Evolutionary conservation across 2,113 vertebrate genomes (phyloP), one percentile per base, ranked within the genome.

Genomic region (Melanotaenia duboulayi): DNA sequence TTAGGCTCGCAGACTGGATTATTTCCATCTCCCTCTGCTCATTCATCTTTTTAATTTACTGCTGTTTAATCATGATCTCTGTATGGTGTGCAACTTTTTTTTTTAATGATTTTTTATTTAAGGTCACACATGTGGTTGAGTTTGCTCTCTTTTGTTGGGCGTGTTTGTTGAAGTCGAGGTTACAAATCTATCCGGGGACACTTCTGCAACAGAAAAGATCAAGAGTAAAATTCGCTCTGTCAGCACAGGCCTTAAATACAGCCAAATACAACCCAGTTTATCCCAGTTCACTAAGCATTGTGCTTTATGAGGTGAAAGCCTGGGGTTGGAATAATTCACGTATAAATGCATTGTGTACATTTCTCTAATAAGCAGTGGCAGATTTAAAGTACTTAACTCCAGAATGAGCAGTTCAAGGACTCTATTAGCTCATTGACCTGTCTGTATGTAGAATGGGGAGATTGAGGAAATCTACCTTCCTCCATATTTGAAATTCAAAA

Each of bases 181-280:
- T 81, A 83, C 46, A 50, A 51, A 52, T 63, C 28, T 62, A 62
- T 71, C 81, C 24, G 72, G 80, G 76, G 82, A 87, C 48, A 50
- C 25, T 68, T 63, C 64, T 71, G 69, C 60, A 78, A 71, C 11
- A 63, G 57, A 71, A 74, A 13, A 35, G 24, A 81, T 56, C 62
- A 32, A 22, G 20, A 76, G 71, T 65, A 71, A 76, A 87, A 68
- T 65, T 11, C 24, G 71, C 65, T 24, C 1, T 70, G 66, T 82
- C 69, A 70, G 70, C 75, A 65, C 65, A 25, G 55, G 74, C 58
- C 70, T 80, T 73, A 61, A 61, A 87, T 58, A 65, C 74, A 57
- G 81, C 68, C 63, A 71, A 88, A 85, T 61, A 44, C 83, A 84
- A 89, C 89, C 84, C 69, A 90, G 71, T 88, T 88, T 78, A 82